These are phyloP conservation scores for Turritopsis rubra DNA, from an alignment of 30 jellyfish, hydroid and myxozoan genomes.

Conservation along the genomic window DNA sequence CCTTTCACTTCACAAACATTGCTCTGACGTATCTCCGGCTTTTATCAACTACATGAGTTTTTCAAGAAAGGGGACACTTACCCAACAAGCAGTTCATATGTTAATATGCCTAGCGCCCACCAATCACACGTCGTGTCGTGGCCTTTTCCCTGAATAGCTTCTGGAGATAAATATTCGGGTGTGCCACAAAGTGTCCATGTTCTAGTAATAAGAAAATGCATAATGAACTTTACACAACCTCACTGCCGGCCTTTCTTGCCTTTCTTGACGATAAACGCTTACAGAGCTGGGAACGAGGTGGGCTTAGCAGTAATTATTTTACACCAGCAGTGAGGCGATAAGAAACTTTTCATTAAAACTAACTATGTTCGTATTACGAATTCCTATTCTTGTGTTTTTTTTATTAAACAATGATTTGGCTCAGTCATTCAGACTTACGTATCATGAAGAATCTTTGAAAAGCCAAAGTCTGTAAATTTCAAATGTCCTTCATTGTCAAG, in stretches of 20 bases:
- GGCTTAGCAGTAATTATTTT: too few relatives aligned
- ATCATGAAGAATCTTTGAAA: conserved; percentile 63
- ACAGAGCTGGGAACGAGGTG: too few relatives aligned
- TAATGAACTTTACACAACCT: background rate
- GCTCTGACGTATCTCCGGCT: too few relatives aligned
- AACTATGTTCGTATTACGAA: too few relatives aligned
- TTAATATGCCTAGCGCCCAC: conserved; percentile 97
- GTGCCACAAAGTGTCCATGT: conserved; percentile 99
- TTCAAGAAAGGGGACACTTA: conserved; percentile 16
- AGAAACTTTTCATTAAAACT: too few relatives aligned
- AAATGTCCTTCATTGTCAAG: conserved; percentile 68
- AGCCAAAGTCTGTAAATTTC: conserved; percentile 91
- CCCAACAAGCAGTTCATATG: conserved; percentile 97
- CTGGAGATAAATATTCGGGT: conserved; percentile 97
- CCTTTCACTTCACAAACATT: too few relatives aligned
- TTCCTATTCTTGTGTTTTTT: too few relatives aligned
- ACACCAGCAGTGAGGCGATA: too few relatives aligned
- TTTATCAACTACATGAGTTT: background rate
- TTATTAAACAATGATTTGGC: too few relatives aligned
- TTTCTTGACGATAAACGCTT: too few relatives aligned
- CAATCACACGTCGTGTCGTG: conserved; percentile 84
- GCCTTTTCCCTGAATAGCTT: conserved; percentile 92
- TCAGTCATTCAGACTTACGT: too few relatives aligned
- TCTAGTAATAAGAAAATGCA: conserved; percentile 28
- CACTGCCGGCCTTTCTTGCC: too few relatives aligned